A percentile compares a stretch with the other conserved stretches of the same genome.
Evolutionary conservation across 2,888 invertebrate genomes (phyloP).

Genomic region (Catotricha subobsoleta): DNA sequence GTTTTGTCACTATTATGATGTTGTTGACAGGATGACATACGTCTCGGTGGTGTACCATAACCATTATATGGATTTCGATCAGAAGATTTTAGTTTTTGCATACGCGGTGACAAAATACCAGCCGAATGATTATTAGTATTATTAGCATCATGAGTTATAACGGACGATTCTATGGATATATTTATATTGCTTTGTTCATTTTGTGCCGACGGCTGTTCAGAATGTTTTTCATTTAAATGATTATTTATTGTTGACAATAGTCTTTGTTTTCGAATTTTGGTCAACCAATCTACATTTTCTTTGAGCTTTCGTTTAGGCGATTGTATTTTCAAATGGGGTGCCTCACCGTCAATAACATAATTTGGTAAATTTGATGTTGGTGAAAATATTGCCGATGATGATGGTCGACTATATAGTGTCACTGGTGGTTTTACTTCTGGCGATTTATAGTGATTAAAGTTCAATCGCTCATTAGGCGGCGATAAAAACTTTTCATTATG

Average conservation of each 20-base stretch:
- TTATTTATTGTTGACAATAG: slow-evolving; percentile 14
- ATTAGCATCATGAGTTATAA: neutral
- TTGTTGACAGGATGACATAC: slow-evolving; percentile 19
- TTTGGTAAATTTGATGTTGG: slow-evolving; percentile 59
- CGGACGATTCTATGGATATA: neutral
- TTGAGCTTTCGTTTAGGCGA: slow-evolving; percentile 47
- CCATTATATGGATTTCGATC: slow-evolving; percentile 19
- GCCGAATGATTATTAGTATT: neutral
- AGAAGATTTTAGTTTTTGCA: slow-evolving; percentile 20
- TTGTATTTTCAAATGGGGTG: slow-evolving; percentile 44
- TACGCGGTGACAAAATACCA: slow-evolving; percentile 19
- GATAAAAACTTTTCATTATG: slow-evolving; percentile 5
- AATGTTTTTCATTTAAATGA: slow-evolving; percentile 19
- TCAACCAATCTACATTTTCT: slow-evolving; percentile 55
- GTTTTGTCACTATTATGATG: neutral
- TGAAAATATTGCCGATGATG: slow-evolving; percentile 28
- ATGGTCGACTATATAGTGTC: slow-evolving; percentile 12
- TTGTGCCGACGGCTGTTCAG: neutral
- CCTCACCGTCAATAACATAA: slow-evolving; percentile 51
- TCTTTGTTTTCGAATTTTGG: slow-evolving; percentile 40
- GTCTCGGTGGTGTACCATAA: slow-evolving; percentile 13
- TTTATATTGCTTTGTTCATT: neutral
- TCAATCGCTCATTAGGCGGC: slow-evolving; percentile 5
- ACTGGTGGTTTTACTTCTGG: slow-evolving; percentile 6
- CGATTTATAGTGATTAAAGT: slow-evolving; percentile 5